Evolutionary conservation across 2,113 vertebrate genomes (phyloP).

Genomic region (Apistogramma diplotaenia): DNA sequence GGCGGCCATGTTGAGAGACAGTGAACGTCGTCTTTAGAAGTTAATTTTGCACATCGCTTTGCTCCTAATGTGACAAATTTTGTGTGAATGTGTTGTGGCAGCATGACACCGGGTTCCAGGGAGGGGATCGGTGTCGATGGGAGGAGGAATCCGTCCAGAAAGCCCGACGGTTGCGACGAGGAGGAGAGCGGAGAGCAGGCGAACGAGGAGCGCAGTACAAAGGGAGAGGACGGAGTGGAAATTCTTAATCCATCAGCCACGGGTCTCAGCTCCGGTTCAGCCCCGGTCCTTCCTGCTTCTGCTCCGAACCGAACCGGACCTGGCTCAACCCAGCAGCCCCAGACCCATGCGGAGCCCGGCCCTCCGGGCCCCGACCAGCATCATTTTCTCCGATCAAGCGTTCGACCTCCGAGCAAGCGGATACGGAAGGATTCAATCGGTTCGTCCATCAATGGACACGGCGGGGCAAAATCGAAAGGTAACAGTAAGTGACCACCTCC

Average conservation of each 20-base stretch:
- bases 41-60: conserved; percentile 69
- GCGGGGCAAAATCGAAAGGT: conserved; percentile 86
- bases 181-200: conserved; percentile 89
- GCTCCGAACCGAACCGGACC: conserved; percentile 64
- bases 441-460: conserved; percentile 80
- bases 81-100: conserved; percentile 72
- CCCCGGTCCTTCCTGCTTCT: conserved; percentile 70
- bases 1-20: conserved; percentile 99
- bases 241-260: conserved; percentile 78
- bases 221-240: conserved; percentile 86
- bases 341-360: conserved; percentile 67
- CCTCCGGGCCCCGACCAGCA: conserved; percentile 93
- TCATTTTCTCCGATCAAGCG: conserved; percentile 98
- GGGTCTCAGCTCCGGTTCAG: conserved; percentile 67
- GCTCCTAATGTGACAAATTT: conserved; percentile 45
- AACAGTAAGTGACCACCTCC: conserved; percentile 75
- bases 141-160: conserved; percentile 87
- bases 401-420: conserved; percentile 96
- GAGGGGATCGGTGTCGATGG: conserved; percentile 88
- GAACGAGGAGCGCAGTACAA: conserved; percentile 87
- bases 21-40: conserved; percentile 79
- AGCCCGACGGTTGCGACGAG: conserved; percentile 82
- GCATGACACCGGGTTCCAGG: conserved; percentile 96
- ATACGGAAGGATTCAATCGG: conserved; percentile 91
- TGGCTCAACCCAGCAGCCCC: conserved; percentile 59